These are phyloP conservation scores for Escarpia spicata DNA, from an alignment of 2,888 invertebrate genomes.

Conservation along the genomic window DNA sequence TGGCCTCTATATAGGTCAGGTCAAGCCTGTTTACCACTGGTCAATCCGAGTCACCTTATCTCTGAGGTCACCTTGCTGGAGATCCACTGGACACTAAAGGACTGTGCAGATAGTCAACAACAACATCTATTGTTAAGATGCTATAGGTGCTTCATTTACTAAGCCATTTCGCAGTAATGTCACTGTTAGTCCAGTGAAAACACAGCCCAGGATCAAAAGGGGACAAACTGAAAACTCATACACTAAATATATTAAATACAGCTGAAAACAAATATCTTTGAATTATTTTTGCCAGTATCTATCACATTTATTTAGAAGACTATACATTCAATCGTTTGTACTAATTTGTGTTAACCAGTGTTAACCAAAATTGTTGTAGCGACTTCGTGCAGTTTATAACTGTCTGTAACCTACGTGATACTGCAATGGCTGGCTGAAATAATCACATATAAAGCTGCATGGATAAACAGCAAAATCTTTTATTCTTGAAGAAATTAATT, in stretches of 20 bases:
- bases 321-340: no score
- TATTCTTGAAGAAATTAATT: neutral
- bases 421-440: neutral
- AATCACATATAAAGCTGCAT: neutral
- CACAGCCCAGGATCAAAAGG: no score
- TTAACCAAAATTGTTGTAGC: no score
- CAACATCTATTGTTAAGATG: neutral
- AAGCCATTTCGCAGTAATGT: neutral
- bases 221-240: no score
- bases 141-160: neutral
- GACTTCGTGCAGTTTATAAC: no score
- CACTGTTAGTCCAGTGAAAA: neutral
- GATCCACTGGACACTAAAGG: neutral
- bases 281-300: no score
- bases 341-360: no score
- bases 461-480: neutral
- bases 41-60: neutral
- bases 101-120: neutral
- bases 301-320: no score
- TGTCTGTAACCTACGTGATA: no score
- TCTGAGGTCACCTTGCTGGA: neutral
- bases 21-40: neutral
- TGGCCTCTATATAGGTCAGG: conserved; percentile 13
- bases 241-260: no score
- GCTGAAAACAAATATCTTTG: no score